Base-by-base conservation (phyloP, 2,797 vertebrate species). In the Pantherophis alleghaniensis region DNA sequence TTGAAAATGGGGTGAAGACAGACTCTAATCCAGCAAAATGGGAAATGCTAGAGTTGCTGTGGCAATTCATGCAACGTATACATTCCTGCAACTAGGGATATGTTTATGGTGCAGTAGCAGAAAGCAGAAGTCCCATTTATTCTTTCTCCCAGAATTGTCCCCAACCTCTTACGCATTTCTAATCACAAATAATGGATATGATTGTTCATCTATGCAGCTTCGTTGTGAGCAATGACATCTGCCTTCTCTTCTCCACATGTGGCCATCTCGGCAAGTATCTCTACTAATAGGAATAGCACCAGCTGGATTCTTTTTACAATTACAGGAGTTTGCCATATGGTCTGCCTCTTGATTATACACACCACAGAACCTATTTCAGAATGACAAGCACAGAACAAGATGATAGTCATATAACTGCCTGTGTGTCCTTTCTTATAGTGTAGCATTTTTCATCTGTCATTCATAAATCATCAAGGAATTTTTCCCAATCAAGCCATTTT, bases 371-470 rank as follows among this genome's bases (percentile, higher is more conserved):
- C 32, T 87, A 61, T 94, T 94, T 96, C 95, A 74, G 96, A 88
- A 92, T 89, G 94, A 90, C 66, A 96, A 95, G 93, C 91, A 93
- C 92, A 93, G 93, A 95, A 93, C 56, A 56, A 96, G 95, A 96
- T 96, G 94, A 97, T 96, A 96, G 95, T 4, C 42, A 11, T 96
- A 94, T 93, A 94, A 96, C 93, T 87, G 95, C 66, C 92, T 92
- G 47, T 89, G 90, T 95, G 93, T 60, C 95, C 93, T 96, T 95
- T 83, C 92, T 63, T 93, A 91, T 37, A 90, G 61, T 0, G 2
- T 56, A 95, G 55, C 16, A 14, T 89, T 95, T 94, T 90, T 61
- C 90, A 92, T 96, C 94, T 95, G 94, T 90, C 95, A 95, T 88
- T 53, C 53, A 90, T 92, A 94, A 96, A 97, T 94, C 94, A 95